phyloP scores from a whole-genome alignment of 2,888 invertebrate species.

The Nemurella pictetii region DNA sequence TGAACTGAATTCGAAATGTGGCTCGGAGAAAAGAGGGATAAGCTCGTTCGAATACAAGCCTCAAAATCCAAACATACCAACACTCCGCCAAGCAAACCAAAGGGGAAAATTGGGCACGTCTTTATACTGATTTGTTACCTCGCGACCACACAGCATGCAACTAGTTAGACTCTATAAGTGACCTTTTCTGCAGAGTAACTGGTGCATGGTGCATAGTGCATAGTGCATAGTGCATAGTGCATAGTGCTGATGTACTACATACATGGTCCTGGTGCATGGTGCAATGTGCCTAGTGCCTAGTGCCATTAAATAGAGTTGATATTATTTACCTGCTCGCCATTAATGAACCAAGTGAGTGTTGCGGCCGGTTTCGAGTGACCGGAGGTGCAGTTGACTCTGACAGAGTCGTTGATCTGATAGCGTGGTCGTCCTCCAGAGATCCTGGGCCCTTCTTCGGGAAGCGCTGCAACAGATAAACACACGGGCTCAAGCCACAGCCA shows the following conservation, averaged over 20 bases:
- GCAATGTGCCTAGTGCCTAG: too few species aligned
- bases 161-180: neutral
- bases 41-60: neutral
- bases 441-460: slow-evolving; percentile 79
- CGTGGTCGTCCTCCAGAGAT: slow-evolving; percentile 78
- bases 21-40: neutral
- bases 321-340: slow-evolving; percentile 68
- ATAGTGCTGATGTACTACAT: too few species aligned
- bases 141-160: neutral
- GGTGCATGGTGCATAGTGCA: too few species aligned
- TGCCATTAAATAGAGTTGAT: neutral
- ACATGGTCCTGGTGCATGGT: too few species aligned
- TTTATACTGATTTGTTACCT: neutral
- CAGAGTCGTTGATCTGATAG: slow-evolving; percentile 80
- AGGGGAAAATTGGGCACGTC: neutral
- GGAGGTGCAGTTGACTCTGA: slow-evolving; percentile 83
- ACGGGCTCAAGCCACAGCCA: neutral
- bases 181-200: too few species aligned
- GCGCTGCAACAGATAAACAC: slow-evolving; percentile 58
- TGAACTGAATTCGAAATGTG: neutral
- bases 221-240: too few species aligned
- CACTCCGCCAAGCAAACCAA: neutral
- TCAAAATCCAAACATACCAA: neutral
- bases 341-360: slow-evolving; percentile 83
- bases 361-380: slow-evolving; percentile 81